Percentiles rank a stretch among this genome's conserved stretches.
Evolutionary conservation across 1,140 invertebrate species (phyloP).

Genomic region (Diuraphis noxia): DNA sequence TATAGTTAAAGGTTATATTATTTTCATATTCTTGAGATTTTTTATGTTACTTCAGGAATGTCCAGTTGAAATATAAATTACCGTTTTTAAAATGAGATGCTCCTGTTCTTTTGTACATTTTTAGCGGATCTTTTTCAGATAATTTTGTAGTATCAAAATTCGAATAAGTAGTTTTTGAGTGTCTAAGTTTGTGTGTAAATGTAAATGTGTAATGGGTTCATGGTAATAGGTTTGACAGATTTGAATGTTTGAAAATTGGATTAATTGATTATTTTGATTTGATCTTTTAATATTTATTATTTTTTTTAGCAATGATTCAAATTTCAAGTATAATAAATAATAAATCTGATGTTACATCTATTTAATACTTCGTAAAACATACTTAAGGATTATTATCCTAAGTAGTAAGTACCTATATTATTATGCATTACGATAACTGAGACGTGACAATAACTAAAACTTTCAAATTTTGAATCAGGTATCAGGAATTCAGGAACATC

Average conservation of each 20-base stretch:
- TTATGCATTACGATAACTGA: not conserved
- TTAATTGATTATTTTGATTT: too few species aligned
- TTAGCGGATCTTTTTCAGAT: not conserved
- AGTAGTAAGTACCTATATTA: not conserved
- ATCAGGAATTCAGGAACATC: too few species aligned
- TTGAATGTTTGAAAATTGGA: too few species aligned
- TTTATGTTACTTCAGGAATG: too few species aligned
- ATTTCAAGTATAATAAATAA: too few species aligned
- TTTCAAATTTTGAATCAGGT: not conserved
- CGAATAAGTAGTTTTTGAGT: not conserved
- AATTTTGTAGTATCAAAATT: not conserved
- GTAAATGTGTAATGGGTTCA: not conserved
- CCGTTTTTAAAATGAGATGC: too few species aligned
- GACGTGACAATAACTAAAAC: too few species aligned
- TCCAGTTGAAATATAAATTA: too few species aligned
- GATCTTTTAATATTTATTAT: not conserved
- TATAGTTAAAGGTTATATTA: too few species aligned
- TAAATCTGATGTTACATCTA: not conserved
- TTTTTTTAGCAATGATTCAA: not conserved
- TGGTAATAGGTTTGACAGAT: not conserved
- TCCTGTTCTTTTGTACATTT: too few species aligned
- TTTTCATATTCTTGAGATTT: too few species aligned
- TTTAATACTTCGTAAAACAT: not conserved
- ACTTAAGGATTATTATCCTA: not conserved
- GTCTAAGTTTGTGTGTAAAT: not conserved